A percentile compares a stretch with the other conserved stretches of the same genome.
These are phyloP conservation scores for Tragopan temminckii DNA, from an alignment of 2,797 vertebrate genomes.

Conservation along the genomic window DNA sequence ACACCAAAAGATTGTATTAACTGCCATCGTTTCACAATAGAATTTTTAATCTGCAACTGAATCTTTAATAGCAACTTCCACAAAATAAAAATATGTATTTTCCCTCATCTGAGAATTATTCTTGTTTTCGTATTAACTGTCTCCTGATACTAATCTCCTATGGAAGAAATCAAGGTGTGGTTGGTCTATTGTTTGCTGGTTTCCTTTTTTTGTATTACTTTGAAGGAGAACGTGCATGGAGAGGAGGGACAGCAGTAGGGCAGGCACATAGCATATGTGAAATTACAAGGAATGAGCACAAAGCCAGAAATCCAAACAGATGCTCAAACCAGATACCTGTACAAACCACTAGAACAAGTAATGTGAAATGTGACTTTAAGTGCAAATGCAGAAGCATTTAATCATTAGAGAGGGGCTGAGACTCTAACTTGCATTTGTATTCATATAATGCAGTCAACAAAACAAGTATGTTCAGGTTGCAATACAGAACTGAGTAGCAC, in stretches of 20 bases:
- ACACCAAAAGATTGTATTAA: neutral
- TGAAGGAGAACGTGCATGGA: neutral
- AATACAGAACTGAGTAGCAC: neutral
- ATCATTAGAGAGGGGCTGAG: neutral
- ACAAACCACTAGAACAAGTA: neutral
- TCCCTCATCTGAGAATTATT: neutral
- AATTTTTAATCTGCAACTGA: neutral
- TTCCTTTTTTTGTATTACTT: neutral
- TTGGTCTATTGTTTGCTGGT: neutral
- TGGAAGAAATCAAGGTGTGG: neutral
- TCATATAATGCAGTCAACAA: neutral
- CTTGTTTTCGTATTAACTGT: neutral
- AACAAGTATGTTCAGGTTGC: neutral
- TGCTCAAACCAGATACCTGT: neutral
- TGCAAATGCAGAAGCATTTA: neutral
- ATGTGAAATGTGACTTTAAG: neutral
- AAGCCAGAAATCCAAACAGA: neutral
- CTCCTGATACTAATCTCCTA: neutral
- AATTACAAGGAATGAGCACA: neutral
- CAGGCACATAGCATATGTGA: neutral
- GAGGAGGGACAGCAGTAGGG: neutral
- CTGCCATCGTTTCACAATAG: neutral
- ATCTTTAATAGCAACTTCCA: neutral
- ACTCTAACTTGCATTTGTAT: slow-evolving; percentile 1
- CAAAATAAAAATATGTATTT: neutral